Base-by-base conservation (phyloP, 2,888 invertebrate genomes). In the Temnothorax unifasciatus region DNA sequence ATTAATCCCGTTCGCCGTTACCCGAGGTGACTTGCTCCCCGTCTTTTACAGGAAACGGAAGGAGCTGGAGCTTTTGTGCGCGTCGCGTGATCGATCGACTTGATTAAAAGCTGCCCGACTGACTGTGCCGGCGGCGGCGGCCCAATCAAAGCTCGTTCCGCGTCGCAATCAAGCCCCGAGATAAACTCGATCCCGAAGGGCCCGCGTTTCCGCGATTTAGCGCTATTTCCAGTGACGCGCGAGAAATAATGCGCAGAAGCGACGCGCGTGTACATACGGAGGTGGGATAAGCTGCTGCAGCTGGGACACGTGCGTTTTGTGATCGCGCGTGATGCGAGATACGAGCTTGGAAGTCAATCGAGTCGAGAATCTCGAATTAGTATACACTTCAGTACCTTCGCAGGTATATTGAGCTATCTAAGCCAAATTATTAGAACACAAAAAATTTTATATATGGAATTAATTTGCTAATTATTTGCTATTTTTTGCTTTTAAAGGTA, bases 71-170 rank as follows among this genome's bases (percentile, higher is more conserved):
- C 82, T 85, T 86, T 89, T 83, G 86, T 83, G 63, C 34, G 59
- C 38, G 13, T n/a, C 63, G 77, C 66, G 59, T 76, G 38, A 86
- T 89, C 83, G 86, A 89, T 89, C 86, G 89, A 81, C 75, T 84
- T 85, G 86, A 89, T 89, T 89, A 89, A 86, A 88, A 84, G 77
- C 74, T 82, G 52, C 68, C 76, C 47, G 59, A 54, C 77, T 82
- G 68, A 44, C 83, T 82, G 64, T 82, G 64, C 81, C 86, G 66
- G 59, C 25, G 64, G 44, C 29, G 29, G 29, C 29, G 29, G 29
- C 82, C 68, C 82, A 77, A 83, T 84, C 84, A 81, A 63, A 82
- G 66, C 81, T 74, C 66, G 79, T 84, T 83, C 25, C 84, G 64
- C 68, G 77, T 82, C 76, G 54, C 74, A 79, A 86, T 89, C 83